Base-by-base conservation (phyloP, 2,113 vertebrate species). In the Speoplatyrhinus poulsoni region DNA sequence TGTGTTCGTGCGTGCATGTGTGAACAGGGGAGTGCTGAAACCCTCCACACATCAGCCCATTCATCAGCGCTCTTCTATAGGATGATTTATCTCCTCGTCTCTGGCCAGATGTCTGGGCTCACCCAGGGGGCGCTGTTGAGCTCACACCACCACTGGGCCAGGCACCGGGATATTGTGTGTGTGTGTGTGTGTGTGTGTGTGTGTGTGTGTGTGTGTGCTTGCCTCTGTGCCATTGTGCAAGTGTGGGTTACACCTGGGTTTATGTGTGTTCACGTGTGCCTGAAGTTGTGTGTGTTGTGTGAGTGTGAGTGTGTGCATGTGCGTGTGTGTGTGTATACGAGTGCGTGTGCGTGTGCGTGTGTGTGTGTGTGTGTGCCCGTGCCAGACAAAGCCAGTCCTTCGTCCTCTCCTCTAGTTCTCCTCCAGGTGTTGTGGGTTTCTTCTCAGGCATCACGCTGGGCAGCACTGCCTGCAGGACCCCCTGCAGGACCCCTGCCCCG, bases 81-180 rank as follows among this genome's bases (percentile, higher is more conserved):
- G 80, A 88, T 92, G 89, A 92, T 92, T 90, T 88, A 90, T 92
- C 72, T 89, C 77, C 85, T 91, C 87, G 81, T 57, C 77, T 79
- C 61, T 76, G 82, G 80, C 79, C 90, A 90, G 88, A 87, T 90
- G 90, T 89, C 61, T 69, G 62, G 73, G 61, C 67, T 65, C 79
- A 84, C 89, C 90, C 87, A 85, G 70, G 85, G 85, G 85, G 81
- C 85, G 69, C 82, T 82, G 82, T 83, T 72, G 74, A 67, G 71
- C 77, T 66, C 75, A 52, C 9, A 57, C 55, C 32, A 15, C 16
- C 55, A 57, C 17, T 57, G 53, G 12, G 17, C 55, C 17, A 55
- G 53, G 17, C 17, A 16, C 15, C 17, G n/a, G 55, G 17, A 57
- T 19, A 8, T 12, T 16, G n/a, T 57, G 55, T 57, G 55, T 26